A percentile compares a stretch with the other conserved stretches of the same genome.
Conservation (phyloP, 2,113 vertebrate genomes). For the Girardinichthys multiradiatus region DNA sequence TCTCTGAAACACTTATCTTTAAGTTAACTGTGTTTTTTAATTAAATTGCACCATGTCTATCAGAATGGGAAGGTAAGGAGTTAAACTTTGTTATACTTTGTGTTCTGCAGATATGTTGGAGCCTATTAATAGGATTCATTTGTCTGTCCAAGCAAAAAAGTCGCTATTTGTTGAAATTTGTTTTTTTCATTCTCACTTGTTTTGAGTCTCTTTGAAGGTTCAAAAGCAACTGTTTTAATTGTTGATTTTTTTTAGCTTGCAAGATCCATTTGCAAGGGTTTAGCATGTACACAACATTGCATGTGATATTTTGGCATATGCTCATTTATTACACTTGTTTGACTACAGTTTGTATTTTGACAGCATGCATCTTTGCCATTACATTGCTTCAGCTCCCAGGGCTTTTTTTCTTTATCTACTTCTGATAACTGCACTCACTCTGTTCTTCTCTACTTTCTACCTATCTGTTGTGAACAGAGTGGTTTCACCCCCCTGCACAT, state of each 20-base stretch:
- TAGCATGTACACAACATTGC: slow-evolving; percentile 48
- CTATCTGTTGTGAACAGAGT: slow-evolving; percentile 82
- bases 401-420: slow-evolving; percentile 20
- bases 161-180: slow-evolving; percentile 46
- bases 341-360: slow-evolving; percentile 29
- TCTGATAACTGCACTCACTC: slow-evolving; percentile 24
- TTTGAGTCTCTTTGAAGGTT: not conserved
- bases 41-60: slow-evolving; percentile 81
- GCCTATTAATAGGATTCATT: slow-evolving; percentile 47
- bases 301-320: slow-evolving; percentile 47
- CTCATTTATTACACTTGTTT: slow-evolving; percentile 28
- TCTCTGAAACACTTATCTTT: slow-evolving; percentile 63
- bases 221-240: not conserved
- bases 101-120: slow-evolving; percentile 41
- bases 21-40: slow-evolving; percentile 82
- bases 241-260: slow-evolving; percentile 22
- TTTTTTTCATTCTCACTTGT: slow-evolving; percentile 14
- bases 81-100: slow-evolving; percentile 35
- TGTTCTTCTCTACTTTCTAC: slow-evolving; percentile 35
- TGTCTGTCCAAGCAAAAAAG: slow-evolving; percentile 50
- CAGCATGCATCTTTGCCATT: slow-evolving; percentile 42
- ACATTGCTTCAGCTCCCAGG: slow-evolving; percentile 49
- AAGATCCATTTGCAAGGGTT: slow-evolving; percentile 24
- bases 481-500: slow-evolving; percentile 98
- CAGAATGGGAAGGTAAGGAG: slow-evolving; percentile 86